Base-by-base conservation (phyloP, 2,888 invertebrate species). In the Horisme vitalbata region DNA sequence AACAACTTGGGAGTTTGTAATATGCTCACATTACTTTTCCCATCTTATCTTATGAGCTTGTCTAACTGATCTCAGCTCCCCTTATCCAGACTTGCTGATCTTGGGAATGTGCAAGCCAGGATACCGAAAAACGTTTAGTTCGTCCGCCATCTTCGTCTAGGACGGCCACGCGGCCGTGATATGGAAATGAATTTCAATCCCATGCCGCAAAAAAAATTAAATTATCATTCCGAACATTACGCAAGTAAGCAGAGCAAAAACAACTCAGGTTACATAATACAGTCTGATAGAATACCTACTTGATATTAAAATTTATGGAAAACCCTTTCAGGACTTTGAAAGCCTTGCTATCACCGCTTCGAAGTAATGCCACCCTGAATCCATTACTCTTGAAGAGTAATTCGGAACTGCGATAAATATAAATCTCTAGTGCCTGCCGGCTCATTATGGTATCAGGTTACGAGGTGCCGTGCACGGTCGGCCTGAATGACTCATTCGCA, bases 381-480 rank as follows among this genome's bases (percentile, higher is more conserved):
- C 43, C 44, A 50, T 55, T 41, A 37, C 34, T 52, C 45, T 27
- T 43, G 28, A 48, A 23, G 38, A 23, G 45, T 58, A 51, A 53
- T 48, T 43, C 48, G 55, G 34, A 49, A 55, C 37, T 53, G 12
- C 39, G 33, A 52, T 67, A 61, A 64, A 60, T 64, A 65, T 66
- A 63, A 63, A 65, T 63, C 55, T 58, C 34, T 46, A 59, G 55
- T 50, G 59, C 51, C 52, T 54, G 20, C 13, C 21, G 39, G 15
- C 37, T 31, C 33, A 38, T 46, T 49, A 50, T 41, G 28, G 30
- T 39, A 45, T 28, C 32, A 37, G 36, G 27, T 45, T 41, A 43
- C 31, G 49, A 44, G 31, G 31, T n/a, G 11, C n/a, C 24, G 45
- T 48, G 23, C 10, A 52, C 41, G 54, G 57, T 54, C 43, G 24